These are phyloP conservation scores for Theristicus caerulescens DNA, from an alignment of 2,113 vertebrate species.

Conservation along the genomic window DNA sequence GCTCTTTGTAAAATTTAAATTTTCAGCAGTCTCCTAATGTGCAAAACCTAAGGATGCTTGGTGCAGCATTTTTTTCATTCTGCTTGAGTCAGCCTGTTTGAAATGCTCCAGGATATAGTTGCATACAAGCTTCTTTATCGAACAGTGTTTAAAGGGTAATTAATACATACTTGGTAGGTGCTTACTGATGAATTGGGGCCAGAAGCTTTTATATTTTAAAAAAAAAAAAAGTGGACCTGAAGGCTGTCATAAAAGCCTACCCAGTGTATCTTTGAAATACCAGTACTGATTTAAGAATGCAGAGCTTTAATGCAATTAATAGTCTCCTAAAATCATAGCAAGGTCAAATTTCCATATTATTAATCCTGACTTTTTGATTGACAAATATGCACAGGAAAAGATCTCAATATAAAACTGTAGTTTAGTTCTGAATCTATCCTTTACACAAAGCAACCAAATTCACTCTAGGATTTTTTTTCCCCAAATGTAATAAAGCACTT, in stretches of 20 bases:
- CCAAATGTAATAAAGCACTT: not conserved
- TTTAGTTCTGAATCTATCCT: not conserved
- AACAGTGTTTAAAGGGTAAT: not conserved
- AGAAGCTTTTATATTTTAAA: not conserved
- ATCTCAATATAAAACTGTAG: not conserved
- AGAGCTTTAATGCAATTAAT: not conserved
- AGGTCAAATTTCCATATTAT: not conserved
- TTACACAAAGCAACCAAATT: not conserved
- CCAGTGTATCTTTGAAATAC: not conserved
- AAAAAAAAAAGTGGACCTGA: not conserved
- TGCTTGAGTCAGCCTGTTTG: not conserved
- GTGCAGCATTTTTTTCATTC: not conserved
- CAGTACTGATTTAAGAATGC: not conserved
- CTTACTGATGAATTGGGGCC: not conserved
- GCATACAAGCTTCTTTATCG: not conserved
- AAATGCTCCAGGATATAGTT: not conserved
- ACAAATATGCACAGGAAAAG: not conserved
- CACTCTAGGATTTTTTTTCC: not conserved
- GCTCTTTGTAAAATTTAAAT: not conserved
- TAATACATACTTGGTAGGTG: not conserved
- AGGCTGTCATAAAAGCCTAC: not conserved
- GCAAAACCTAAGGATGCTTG: not conserved
- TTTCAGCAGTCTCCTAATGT: not conserved
- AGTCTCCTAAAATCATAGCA: not conserved
- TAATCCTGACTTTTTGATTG: slow-evolving; percentile 14